Evolutionary conservation across 2,113 vertebrate genomes (phyloP).

Genomic region (Trichomycterus rosablanca): DNA sequence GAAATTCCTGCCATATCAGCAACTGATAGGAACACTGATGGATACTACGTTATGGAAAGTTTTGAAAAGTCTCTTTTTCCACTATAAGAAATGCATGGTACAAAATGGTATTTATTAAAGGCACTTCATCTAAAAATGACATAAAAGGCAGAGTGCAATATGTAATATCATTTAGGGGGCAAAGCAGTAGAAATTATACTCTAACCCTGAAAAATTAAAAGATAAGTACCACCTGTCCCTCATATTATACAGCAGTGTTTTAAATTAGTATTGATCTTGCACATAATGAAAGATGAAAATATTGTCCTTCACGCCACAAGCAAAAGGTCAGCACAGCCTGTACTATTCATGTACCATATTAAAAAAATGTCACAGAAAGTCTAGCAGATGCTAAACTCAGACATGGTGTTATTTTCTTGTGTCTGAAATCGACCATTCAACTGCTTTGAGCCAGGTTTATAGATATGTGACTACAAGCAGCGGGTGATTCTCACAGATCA

Average conservation of each 20-base stretch:
- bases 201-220: no score
- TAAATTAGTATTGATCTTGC: constrained; percentile 16
- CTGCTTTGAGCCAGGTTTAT: constrained; percentile 13
- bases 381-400: constrained; percentile 1
- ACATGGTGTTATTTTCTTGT: background rate
- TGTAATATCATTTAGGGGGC: no score
- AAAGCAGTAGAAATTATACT: no score
- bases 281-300: constrained; percentile 40
- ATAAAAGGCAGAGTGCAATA: no score
- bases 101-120: no score
- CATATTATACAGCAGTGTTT: background rate
- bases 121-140: no score
- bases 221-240: no score
- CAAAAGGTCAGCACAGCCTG: constrained; percentile 38
- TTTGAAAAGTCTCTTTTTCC: no score
- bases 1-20: no score
- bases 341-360: constrained; percentile 11
- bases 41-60: no score
- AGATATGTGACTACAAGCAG: constrained; percentile 22
- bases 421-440: background rate
- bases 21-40: no score
- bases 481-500: constrained; percentile 1
- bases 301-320: constrained; percentile 28
- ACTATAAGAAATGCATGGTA: no score
- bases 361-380: constrained; percentile 38